Evolutionary conservation across 2,113 vertebrate species (phyloP).

Genomic region (Sander lucioperca): DNA sequence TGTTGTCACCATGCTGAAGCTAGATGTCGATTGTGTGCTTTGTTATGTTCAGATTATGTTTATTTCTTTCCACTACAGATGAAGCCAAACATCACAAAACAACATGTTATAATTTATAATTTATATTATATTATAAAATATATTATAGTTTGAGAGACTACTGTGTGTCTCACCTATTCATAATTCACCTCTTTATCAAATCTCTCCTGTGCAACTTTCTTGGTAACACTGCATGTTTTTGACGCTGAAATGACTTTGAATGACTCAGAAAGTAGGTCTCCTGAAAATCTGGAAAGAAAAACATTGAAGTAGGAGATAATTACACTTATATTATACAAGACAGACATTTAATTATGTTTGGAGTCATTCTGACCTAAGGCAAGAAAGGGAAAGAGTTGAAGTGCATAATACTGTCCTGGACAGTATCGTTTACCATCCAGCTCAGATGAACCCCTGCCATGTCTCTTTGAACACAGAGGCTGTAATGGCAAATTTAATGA

Average conservation of each 20-base stretch:
- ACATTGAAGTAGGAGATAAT: not conserved
- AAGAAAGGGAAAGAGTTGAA: slow-evolving; percentile 1
- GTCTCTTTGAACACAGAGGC: not conserved
- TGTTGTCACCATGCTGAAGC: not conserved
- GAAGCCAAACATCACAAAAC: not conserved
- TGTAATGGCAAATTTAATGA: not conserved
- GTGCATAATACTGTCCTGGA: not conserved
- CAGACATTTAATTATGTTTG: not conserved
- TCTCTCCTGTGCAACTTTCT: not conserved
- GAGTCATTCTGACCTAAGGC: slow-evolving; percentile 13
- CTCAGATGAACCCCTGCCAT: not conserved
- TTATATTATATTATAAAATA: too few species aligned
- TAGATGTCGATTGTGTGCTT: not conserved
- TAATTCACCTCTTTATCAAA: not conserved
- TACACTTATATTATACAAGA: not conserved
- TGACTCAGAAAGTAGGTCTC: not conserved
- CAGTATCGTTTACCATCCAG: slow-evolving; percentile 10
- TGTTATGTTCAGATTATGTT: not conserved
- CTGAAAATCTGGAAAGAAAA: not conserved
- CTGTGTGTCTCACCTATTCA: not conserved
- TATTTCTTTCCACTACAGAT: not conserved
- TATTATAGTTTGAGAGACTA: not conserved
- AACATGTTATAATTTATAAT: not conserved
- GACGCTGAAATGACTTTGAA: not conserved
- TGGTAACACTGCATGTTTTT: not conserved